Evolutionary conservation across 2,797 vertebrate species (phyloP).

Genomic region (Nothura maculosa): DNA sequence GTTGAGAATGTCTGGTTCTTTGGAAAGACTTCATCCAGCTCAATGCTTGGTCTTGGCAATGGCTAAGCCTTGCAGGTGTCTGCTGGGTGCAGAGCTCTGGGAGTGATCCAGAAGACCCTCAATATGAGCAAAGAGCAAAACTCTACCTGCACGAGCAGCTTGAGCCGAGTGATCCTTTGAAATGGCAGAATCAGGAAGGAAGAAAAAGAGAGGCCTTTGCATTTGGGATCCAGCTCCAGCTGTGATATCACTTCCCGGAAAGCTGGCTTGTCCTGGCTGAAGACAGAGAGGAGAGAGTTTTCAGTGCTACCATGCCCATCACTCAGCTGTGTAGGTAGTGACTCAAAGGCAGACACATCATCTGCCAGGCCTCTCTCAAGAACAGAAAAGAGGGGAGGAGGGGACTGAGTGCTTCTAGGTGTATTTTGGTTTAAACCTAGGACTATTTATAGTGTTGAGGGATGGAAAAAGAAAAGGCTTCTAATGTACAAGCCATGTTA

Average conservation of each 20-base stretch:
- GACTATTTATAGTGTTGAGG: conserved; percentile 57
- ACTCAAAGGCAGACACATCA: not conserved
- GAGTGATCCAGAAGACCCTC: not conserved
- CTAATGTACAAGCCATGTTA: conserved; percentile 17
- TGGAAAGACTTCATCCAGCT: not conserved
- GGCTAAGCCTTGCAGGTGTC: not conserved
- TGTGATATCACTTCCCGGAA: conserved; percentile 90
- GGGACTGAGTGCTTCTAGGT: not conserved
- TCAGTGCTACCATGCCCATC: not conserved
- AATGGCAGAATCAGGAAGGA: conserved; percentile 98
- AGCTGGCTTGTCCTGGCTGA: conserved; percentile 91
- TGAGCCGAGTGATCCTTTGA: conserved; percentile 96
- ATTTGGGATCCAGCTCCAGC: conserved; percentile 90
- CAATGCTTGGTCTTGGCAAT: rapidly evolving
- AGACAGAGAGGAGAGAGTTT: not conserved
- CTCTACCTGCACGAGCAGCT: conserved; percentile 92
- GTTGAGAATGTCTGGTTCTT: not conserved
- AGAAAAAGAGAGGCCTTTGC: conserved; percentile 93
- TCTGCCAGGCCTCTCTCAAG: not conserved
- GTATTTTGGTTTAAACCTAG: conserved; percentile 23
- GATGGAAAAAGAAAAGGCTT: conserved; percentile 61
- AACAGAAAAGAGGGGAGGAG: not conserved
- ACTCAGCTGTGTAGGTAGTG: not conserved
- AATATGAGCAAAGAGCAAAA: not conserved
- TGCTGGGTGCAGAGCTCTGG: not conserved